Evolutionary conservation across 2,797 vertebrate genomes (phyloP).

Genomic region (Sylvia borin): DNA sequence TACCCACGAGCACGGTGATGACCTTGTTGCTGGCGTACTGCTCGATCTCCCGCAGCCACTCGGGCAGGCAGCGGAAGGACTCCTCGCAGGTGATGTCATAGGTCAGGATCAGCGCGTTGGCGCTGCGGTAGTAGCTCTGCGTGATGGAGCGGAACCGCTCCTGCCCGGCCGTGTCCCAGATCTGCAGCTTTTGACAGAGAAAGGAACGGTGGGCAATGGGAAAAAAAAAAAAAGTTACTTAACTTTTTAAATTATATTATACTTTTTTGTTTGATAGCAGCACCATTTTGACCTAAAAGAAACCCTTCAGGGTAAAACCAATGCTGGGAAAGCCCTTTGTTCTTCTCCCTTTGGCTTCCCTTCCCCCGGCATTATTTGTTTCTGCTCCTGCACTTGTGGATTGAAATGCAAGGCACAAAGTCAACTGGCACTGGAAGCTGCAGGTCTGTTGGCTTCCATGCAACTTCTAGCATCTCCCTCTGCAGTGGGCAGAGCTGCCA

Average conservation of each 20-base stretch:
- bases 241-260: neutral
- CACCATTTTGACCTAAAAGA: neutral
- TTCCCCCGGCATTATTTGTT: neutral
- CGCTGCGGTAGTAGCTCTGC: conserved; percentile 99
- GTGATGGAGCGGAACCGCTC: conserved; percentile 99
- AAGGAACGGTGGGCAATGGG: neutral
- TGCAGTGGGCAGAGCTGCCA: neutral
- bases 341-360: neutral
- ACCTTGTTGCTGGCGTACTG: conserved; percentile 99
- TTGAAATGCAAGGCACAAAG: conserved; percentile 49
- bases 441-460: neutral
- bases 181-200: conserved; percentile 86
- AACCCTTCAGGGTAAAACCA: neutral
- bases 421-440: neutral
- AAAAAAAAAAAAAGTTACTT: neutral
- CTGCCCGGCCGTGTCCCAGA: conserved; percentile 99
- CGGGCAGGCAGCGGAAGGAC: conserved; percentile 98
- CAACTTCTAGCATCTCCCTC: neutral
- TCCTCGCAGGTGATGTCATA: conserved; percentile 99
- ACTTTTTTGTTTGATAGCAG: neutral
- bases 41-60: conserved; percentile 98
- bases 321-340: neutral
- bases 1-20: conserved; percentile 98
- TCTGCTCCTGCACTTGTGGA: neutral
- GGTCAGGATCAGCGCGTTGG: conserved; percentile 96